Evolutionary conservation across 2,888 invertebrate species (phyloP), one percentile per base, ranked within the genome.

Genomic region (Tiliacea aurago): DNA sequence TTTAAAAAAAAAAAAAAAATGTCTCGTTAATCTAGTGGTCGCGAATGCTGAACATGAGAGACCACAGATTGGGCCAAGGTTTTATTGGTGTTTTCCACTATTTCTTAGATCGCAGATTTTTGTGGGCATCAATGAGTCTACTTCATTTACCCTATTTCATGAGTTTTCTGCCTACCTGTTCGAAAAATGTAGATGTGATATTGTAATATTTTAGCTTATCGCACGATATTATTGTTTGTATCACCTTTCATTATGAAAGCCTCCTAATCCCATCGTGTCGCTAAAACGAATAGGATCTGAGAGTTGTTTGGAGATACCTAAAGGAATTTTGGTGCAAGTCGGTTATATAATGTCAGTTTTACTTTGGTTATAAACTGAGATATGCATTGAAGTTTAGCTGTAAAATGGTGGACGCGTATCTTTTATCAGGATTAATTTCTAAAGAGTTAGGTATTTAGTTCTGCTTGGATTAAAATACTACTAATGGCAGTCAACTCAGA

Each of bases 331-430:
- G 20, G 45, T 73, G 65, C 53, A 70, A 72, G 43, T 67, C 49
- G 56, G 23, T 73, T 53, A 55, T 55, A 70, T 70, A 64, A 71
- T 73, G 37, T 45, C 58, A 70, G 56, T 76, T 76, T 68, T 53
- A 80, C 53, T 76, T 74, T 10, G n/a, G 73, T 63, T 63, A 47
- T 80, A 66, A 78, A 83, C 58, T 56, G 23, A 63, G 61, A 61
- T 77, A 53, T 63, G 64, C 70, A 73, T 47, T 66, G 62, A 80
- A 77, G 64, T 75, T 80, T 55, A 18, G 23, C 15, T 47, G 43
- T 76, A 70, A 74, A 76, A 61, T 23, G 28, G 13, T 49, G 33
- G 6, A 63, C 37, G 28, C 51, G 49, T 58, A 70, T 55, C 28
- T 66, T 23, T n/a, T 64, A 72, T 53, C 18, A 58, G 2, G 41